A percentile compares a stretch with the other conserved stretches of the same genome.
Evolutionary conservation across 2,797 vertebrate species (phyloP).

Genomic region (Oreortyx pictus): DNA sequence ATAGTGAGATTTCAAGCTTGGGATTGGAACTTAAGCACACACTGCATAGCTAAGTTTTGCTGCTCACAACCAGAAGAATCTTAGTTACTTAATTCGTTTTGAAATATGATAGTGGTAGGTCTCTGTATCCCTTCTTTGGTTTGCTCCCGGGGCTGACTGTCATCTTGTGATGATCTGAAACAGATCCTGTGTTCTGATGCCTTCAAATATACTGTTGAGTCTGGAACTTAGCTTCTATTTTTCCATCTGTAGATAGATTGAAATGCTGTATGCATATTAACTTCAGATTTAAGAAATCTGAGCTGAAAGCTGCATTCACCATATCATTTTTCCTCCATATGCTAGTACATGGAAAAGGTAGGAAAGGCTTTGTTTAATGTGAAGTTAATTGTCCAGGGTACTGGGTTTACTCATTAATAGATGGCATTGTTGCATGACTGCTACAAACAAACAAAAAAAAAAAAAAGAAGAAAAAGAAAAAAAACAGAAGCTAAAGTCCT

Average conservation of each 20-base stretch:
- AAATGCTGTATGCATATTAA: background rate
- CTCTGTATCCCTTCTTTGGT: background rate
- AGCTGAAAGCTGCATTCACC: background rate
- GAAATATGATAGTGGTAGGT: background rate
- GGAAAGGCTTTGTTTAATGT: conserved; percentile 24
- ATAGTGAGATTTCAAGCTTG: background rate
- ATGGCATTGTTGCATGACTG: conserved; percentile 28
- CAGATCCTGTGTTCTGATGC: background rate
- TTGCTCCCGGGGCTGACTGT: background rate
- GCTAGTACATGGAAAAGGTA: background rate
- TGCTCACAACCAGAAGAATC: background rate
- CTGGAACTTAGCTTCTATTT: background rate
- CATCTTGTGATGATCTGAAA: background rate
- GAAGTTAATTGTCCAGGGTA: conserved; percentile 39
- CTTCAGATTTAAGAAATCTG: background rate
- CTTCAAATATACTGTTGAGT: background rate
- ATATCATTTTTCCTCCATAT: background rate
- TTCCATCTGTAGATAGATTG: background rate
- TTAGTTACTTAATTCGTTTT: background rate
- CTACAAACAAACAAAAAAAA: background rate
- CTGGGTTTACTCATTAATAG: background rate
- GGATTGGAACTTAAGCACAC: background rate
- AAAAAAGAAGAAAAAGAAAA: too few relatives aligned
- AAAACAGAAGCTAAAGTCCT: background rate
- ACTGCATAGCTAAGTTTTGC: background rate